Percentiles rank a stretch among this genome's conserved stretches.
Conservation (phyloP, 2,797 vertebrate species). For the Catamblyrhynchus diadema region DNA sequence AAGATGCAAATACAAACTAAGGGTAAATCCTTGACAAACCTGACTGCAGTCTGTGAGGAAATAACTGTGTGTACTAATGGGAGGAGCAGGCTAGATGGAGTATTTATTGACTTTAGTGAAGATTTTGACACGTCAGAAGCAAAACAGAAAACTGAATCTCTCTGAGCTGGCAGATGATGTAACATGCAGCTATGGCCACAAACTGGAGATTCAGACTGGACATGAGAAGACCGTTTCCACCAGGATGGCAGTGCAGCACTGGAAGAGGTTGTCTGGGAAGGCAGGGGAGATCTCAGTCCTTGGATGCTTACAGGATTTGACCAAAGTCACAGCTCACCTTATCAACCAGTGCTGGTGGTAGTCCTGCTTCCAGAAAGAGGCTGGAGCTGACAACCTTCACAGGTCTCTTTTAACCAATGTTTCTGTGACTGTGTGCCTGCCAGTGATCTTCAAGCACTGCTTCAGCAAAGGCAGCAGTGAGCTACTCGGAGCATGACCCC, state of each 20-base stretch:
- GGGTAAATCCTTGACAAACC: background rate
- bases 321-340: background rate
- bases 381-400: background rate
- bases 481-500: accelerated
- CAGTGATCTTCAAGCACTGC: background rate
- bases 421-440: background rate
- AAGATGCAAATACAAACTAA: background rate
- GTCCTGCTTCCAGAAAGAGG: background rate
- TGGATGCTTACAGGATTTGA: background rate
- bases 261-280: background rate
- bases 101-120: background rate
- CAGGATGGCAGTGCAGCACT: background rate
- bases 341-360: accelerated
- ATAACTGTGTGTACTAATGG: background rate
- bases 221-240: background rate
- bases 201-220: background rate
- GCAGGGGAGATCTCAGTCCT: background rate
- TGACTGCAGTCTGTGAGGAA: background rate
- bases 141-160: background rate
- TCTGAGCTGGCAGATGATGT: background rate
- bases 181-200: background rate
- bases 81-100: background rate
- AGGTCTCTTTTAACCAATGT: background rate
- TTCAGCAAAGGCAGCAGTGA: background rate
- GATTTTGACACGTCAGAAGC: background rate